Percentiles rank a stretch among this genome's conserved stretches.
These are phyloP conservation scores for Danio rerio DNA, from an alignment of 2,113 vertebrate genomes.

Conservation along the genomic window DNA sequence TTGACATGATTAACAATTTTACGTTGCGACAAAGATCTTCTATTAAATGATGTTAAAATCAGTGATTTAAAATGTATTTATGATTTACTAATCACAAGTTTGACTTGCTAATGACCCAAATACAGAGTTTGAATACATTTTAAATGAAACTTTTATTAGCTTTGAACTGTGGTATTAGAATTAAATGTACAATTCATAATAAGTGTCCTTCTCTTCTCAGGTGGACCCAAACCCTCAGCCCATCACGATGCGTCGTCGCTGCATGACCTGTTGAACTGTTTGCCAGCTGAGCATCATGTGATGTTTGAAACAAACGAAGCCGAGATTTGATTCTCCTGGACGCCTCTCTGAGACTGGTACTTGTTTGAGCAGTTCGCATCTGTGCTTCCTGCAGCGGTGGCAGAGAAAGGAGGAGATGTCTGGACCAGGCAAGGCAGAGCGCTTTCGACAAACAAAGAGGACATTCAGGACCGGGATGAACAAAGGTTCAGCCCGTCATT, in stretches of 20 bases:
- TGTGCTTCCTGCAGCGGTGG: conserved; percentile 43
- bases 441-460: conserved; percentile 51
- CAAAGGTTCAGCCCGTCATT: conserved; percentile 53
- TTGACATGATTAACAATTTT: too few relatives aligned
- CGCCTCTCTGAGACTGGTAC: conserved; percentile 67
- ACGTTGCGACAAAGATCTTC: too few relatives aligned
- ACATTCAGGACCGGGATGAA: conserved; percentile 52
- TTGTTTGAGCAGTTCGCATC: conserved; percentile 49
- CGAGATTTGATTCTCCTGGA: conserved; percentile 74
- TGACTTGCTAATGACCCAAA: background rate
- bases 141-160: too few relatives aligned
- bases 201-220: conserved; percentile 67
- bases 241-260: conserved; percentile 80
- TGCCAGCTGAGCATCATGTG: conserved; percentile 38
- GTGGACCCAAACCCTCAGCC: conserved; percentile 88
- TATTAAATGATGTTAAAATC: background rate
- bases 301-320: conserved; percentile 57
- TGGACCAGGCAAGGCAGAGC: conserved; percentile 54
- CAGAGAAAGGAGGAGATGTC: conserved; percentile 58
- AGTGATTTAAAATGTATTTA: background rate
- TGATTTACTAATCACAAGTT: background rate
- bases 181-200: too few relatives aligned
- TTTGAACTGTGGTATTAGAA: too few relatives aligned
- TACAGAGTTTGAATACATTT: too few relatives aligned
- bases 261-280: conserved; percentile 92